phyloP scores from a whole-genome alignment of 2,888 invertebrate species.

The Drosophila hawaiiensis region DNA sequence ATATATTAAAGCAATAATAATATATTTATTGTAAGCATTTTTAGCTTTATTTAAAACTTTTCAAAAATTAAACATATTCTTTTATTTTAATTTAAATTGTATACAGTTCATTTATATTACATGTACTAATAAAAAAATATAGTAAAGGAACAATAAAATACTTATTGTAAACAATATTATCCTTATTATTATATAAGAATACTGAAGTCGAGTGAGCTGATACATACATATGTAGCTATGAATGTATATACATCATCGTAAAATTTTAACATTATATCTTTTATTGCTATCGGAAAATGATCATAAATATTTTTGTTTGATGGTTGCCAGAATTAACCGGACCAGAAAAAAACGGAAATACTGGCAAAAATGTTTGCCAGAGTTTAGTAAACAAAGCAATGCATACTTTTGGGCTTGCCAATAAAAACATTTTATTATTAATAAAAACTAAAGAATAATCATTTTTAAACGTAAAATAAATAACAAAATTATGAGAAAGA shows the following conservation, averaged over 20 bases:
- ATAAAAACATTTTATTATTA: not conserved
- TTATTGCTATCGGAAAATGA: not conserved
- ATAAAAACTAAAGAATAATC: not conserved
- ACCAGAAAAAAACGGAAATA: not conserved
- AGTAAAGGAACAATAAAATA: not conserved
- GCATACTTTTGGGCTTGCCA: conserved; percentile 24
- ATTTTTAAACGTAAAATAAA: not conserved
- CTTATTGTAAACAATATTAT: not conserved
- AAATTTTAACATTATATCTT: not conserved
- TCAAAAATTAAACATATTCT: no score
- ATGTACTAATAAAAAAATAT: not conserved
- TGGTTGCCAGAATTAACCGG: not conserved
- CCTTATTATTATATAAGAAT: not conserved
- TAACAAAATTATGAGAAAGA: not conserved
- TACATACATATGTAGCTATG: not conserved
- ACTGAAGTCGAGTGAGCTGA: not conserved
- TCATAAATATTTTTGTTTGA: not conserved
- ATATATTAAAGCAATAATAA: not conserved
- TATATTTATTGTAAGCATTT: not conserved
- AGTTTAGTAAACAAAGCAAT: not conserved
- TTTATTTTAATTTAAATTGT: not conserved
- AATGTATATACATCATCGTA: not conserved
- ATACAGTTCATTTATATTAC: not conserved
- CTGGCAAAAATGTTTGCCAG: conserved; percentile 27
- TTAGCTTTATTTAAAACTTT: not conserved